Conservation (phyloP, 30 jellyfish, hydroid and myxozoan genomes). For the Cassiopea andromeda region DNA sequence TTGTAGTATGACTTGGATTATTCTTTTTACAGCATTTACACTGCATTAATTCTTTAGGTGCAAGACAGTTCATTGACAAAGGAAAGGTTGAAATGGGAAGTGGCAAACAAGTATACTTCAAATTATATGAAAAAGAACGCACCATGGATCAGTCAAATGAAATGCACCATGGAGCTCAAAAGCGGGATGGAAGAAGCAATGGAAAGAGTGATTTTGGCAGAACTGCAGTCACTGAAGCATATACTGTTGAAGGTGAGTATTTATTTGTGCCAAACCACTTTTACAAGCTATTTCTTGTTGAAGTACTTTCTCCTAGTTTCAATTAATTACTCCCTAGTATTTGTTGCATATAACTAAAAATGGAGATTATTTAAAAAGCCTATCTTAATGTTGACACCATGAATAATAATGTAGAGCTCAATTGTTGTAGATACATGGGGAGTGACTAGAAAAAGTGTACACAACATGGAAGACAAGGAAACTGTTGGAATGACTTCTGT, state of each 20-base stretch:
- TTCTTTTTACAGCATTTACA: background rate
- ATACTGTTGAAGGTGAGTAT: too few species aligned
- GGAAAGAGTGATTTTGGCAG: too few species aligned
- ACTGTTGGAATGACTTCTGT: background rate
- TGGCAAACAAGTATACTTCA: background rate
- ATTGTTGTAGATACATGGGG: background rate
- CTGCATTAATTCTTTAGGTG: background rate
- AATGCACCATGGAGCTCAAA: background rate
- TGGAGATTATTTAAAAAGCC: too few species aligned
- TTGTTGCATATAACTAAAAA: too few species aligned
- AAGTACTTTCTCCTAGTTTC: too few species aligned
- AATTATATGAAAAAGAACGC: background rate
- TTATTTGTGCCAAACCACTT: too few species aligned
- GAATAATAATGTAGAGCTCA: background rate
- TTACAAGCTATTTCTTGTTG: too few species aligned
- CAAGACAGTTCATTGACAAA: background rate
- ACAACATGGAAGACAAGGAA: background rate
- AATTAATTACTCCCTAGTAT: too few species aligned
- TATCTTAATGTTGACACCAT: background rate
- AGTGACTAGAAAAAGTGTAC: background rate
- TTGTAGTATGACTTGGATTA: too few species aligned
- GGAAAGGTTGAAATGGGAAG: background rate
- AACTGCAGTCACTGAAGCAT: too few species aligned
- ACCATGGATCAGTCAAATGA: background rate
- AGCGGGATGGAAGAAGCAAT: background rate